Evolutionary conservation across 2,113 vertebrate species (phyloP), one percentile per base, ranked within the genome.

Genomic region (Chaetodon auriga): DNA sequence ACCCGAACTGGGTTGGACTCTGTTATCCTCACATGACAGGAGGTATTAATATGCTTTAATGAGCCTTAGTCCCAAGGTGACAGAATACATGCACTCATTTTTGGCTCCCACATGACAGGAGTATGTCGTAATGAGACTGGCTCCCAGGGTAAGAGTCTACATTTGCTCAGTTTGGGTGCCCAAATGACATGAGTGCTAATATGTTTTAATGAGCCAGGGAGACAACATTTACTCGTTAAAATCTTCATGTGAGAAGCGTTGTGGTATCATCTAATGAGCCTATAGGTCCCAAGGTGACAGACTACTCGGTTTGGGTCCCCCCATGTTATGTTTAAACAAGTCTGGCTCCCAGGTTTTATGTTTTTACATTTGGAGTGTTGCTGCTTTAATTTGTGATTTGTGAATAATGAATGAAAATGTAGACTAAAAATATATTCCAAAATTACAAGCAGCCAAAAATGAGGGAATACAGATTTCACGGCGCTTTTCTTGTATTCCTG

Each of bases 41-140:
- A 73, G 62, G 75, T 55, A 23, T 77, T 90, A 88, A 87, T 90
- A 61, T 36, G 65, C 60, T 83, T 81, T 89, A 90, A 91, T 82
- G 68, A 92, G 85, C 78, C 58, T 77, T 35, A 43, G 70, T 74
- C 70, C 51, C 57, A 45, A 4, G 65, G 75, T 88, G 85, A 82
- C 64, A 64, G 45, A 78, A 69, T 46, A 71, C 72, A 65, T 63
- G 73, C 21, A 70, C 48, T 75, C 51, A 68, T 63, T 83, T 82
- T 79, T 54, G 58, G 54, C 53, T 80, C 49, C 60, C 68, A n/a
- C 54, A 75, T 81, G 87, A 72, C 82, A 87, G 62, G 14, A 75
- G 58, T 18, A 68, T 78, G 49, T 78, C 43, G n/a, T 86, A 84
- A 86, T 83, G 81, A 84, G 86, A 54, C 77, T 18, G 53, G 49